Percentiles rank a stretch among this genome's conserved stretches.
Evolutionary conservation across 1,140 invertebrate species (phyloP).

Genomic region (Eupeodes corollae): DNA sequence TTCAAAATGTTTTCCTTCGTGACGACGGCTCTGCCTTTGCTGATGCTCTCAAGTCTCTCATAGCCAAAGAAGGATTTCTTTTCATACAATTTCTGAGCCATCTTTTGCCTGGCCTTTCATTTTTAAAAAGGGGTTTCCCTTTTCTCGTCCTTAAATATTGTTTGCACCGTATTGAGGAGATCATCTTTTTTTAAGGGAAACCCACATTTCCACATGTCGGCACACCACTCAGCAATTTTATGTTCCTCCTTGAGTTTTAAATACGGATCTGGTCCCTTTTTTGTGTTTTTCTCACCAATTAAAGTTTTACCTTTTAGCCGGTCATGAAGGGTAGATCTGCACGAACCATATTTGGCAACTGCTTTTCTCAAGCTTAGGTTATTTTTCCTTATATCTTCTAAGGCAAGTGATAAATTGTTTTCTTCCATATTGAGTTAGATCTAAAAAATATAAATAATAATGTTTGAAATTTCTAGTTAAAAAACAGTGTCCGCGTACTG

Average conservation of each 20-base stretch:
- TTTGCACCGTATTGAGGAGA: slow-evolving; percentile 4
- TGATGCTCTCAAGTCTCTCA: slow-evolving; percentile 17
- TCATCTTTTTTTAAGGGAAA: slow-evolving; percentile 4
- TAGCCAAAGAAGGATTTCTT: slow-evolving; percentile 15
- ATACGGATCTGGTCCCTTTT: slow-evolving; percentile 10
- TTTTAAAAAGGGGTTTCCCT: slow-evolving; percentile 2
- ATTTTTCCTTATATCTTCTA: too few species aligned
- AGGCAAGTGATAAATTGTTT: too few species aligned
- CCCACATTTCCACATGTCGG: slow-evolving; percentile 2
- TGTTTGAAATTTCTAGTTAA: too few species aligned
- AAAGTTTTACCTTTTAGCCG: too few species aligned
- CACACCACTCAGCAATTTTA: slow-evolving; percentile 3
- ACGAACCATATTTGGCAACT: too few species aligned
- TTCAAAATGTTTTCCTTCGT: slow-evolving; percentile 1
- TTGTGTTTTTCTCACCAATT: slow-evolving; percentile 6
- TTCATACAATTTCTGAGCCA: slow-evolving; percentile 21
- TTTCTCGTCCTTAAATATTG: neutral
- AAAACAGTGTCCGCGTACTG: too few species aligned
- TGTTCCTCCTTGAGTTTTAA: slow-evolving; percentile 10
- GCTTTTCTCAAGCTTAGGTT: too few species aligned
- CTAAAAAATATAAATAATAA: too few species aligned
- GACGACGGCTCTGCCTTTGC: slow-evolving; percentile 6
- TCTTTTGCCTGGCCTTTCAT: slow-evolving; percentile 12
- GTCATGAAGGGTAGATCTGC: too few species aligned
- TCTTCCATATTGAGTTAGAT: too few species aligned